These are phyloP conservation scores for Nycticryphes semicollaris DNA, from an alignment of 2,113 vertebrate genomes.

Conservation along the genomic window DNA sequence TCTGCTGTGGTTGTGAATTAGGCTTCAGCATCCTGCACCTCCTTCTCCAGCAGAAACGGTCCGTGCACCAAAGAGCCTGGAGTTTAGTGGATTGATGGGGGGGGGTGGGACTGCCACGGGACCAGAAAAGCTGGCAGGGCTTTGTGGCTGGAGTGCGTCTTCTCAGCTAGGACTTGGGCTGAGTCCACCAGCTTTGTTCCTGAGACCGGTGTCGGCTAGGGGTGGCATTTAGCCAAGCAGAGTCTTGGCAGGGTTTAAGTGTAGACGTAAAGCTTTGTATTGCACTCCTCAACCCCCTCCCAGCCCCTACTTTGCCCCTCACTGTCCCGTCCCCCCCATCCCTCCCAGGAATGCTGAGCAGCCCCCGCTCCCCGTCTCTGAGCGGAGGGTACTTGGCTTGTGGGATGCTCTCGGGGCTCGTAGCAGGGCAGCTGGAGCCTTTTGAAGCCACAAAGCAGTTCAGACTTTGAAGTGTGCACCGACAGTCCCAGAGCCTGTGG, in stretches of 20 bases:
- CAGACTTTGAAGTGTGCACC: not conserved
- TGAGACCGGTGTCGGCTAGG: not conserved
- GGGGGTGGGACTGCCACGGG: not conserved
- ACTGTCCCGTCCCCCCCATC: not conserved
- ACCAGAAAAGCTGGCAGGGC: not conserved
- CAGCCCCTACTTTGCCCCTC: not conserved
- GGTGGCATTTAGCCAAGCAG: not conserved
- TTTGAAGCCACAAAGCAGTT: not conserved
- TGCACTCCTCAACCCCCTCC: not conserved
- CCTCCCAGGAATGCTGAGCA: not conserved
- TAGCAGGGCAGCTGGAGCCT: not conserved
- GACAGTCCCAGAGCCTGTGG: not conserved
- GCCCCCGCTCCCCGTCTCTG: not conserved
- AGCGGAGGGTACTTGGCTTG: not conserved
- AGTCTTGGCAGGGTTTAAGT: not conserved
- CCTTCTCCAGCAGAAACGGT: not conserved
- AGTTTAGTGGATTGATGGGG: not conserved
- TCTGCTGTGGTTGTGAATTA: not conserved
- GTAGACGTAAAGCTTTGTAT: not conserved
- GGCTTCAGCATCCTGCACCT: not conserved
- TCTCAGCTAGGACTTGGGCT: not conserved
- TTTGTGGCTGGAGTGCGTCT: not conserved
- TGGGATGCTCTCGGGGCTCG: not conserved
- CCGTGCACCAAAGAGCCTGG: not conserved
- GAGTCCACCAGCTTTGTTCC: not conserved